phyloP scores from a whole-genome alignment of 2,113 vertebrate genomes.

The Myocastor coypus region DNA sequence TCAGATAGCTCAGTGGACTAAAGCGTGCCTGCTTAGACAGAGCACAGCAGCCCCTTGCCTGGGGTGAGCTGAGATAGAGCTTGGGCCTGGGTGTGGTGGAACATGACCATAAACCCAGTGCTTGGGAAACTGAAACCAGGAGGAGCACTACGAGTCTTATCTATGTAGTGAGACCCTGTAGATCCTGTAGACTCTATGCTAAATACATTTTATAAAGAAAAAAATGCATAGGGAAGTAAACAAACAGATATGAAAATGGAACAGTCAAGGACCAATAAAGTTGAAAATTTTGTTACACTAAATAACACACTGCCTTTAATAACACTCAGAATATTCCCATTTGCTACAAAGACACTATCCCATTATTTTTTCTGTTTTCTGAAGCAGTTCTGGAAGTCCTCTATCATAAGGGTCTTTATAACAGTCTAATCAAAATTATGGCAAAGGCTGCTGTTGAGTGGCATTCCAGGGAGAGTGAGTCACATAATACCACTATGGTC shows the following conservation, averaged over 20 bases:
- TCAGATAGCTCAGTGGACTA: too few relatives aligned
- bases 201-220: too few relatives aligned
- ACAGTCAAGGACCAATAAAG: background rate
- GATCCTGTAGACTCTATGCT: too few relatives aligned
- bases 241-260: background rate
- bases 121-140: too few relatives aligned
- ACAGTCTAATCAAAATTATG: background rate
- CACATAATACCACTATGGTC: background rate
- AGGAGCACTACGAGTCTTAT: too few relatives aligned
- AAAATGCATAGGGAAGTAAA: too few relatives aligned
- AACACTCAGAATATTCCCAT: background rate
- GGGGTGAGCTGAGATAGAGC: too few relatives aligned
- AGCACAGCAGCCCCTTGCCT: too few relatives aligned
- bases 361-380: background rate
- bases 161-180: too few relatives aligned
- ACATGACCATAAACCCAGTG: too few relatives aligned
- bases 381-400: background rate
- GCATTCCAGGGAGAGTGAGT: background rate
- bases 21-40: too few relatives aligned
- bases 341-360: background rate
- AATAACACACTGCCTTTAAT: background rate
- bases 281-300: background rate
- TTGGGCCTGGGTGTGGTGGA: too few relatives aligned
- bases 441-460: background rate
- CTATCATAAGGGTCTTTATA: background rate